These are phyloP conservation scores for Mimumesa dahlbomi DNA, from an alignment of 2,888 invertebrate genomes.

Conservation along the genomic window DNA sequence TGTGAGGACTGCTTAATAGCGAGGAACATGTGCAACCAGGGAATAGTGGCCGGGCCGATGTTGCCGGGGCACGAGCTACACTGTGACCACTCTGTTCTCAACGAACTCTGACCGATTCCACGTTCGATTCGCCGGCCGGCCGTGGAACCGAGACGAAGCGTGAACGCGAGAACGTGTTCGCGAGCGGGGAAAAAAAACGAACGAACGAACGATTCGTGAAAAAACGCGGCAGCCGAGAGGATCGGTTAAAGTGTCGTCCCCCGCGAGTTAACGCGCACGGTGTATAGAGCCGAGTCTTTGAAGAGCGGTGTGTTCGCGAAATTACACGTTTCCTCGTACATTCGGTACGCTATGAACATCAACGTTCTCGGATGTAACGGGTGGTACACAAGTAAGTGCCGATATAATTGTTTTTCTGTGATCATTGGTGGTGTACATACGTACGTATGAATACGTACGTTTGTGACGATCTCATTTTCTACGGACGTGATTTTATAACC, in stretches of 20 bases:
- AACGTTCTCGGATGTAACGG: constrained; percentile 58
- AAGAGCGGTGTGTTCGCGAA: constrained; percentile 46
- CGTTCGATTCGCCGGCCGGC: constrained; percentile 32
- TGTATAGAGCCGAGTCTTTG: constrained; percentile 34
- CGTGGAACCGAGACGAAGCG: constrained; percentile 9
- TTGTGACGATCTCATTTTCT: too few relatives aligned
- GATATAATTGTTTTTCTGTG: background rate
- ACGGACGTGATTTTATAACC: too few relatives aligned
- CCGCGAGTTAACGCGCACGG: constrained; percentile 41
- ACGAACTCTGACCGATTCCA: constrained; percentile 50
- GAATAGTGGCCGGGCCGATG: constrained; percentile 50
- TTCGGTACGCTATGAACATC: constrained; percentile 65
- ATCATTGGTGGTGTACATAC: background rate
- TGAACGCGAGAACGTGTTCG: background rate
- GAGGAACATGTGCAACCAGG: constrained; percentile 56
- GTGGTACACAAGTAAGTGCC: constrained; percentile 62
- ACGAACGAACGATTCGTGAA: background rate
- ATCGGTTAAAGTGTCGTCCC: constrained; percentile 37
- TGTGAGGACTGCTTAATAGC: constrained; percentile 50
- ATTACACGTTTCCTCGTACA: constrained; percentile 51
- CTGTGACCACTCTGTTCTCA: constrained; percentile 53
- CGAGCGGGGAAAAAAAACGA: background rate
- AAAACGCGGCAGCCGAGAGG: background rate
- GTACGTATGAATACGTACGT: too few relatives aligned
- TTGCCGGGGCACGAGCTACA: constrained; percentile 53